A percentile compares a stretch with the other conserved stretches of the same genome.
Conservation (phyloP, 2,113 vertebrate genomes). For the Saguinus imperator region DNA sequence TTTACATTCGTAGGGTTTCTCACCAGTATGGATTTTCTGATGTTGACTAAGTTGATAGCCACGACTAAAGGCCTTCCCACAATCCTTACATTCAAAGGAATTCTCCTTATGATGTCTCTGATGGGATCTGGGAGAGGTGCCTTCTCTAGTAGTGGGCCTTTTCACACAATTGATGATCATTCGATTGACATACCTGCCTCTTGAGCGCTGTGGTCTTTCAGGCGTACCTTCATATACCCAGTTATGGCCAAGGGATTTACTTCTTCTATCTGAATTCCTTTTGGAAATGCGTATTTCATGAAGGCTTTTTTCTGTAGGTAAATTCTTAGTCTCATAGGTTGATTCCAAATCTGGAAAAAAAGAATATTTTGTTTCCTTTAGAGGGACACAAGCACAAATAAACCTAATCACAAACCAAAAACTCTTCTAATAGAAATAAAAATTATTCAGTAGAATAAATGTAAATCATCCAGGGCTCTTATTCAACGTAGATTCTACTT, state of each 20-base stretch:
- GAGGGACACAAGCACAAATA: neutral
- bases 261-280: neutral
- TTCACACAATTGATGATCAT: neutral
- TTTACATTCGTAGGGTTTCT: conserved; percentile 64
- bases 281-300: neutral
- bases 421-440: neutral
- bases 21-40: conserved; percentile 66
- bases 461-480: neutral
- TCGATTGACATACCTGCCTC: neutral
- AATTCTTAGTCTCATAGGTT: neutral
- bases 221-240: neutral
- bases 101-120: conserved; percentile 54
- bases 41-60: conserved; percentile 71
- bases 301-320: conserved; percentile 3
- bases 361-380: conserved; percentile 20
- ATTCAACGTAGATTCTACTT: neutral
- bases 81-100: conserved; percentile 49
- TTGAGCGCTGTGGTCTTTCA: neutral
- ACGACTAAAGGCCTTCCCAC: conserved; percentile 70
- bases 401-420: neutral
- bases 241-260: neutral
- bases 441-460: neutral
- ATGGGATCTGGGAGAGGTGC: neutral
- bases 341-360: conserved; percentile 50
- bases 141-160: neutral